These are phyloP conservation scores for Callorhinus ursinus DNA, from an alignment of 2,113 vertebrate species.

Conservation along the genomic window DNA sequence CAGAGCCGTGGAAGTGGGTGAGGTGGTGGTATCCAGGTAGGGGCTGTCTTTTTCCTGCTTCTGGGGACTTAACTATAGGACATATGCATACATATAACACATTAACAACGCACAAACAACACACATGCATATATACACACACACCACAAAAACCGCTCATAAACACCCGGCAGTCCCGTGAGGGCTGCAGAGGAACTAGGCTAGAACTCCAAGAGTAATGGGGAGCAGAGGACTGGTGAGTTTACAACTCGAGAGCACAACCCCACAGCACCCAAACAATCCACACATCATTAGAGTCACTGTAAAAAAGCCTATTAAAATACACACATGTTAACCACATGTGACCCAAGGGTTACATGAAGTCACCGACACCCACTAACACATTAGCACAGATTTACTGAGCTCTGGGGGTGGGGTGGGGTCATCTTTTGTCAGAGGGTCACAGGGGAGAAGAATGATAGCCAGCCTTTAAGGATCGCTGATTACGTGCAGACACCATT, in stretches of 20 bases:
- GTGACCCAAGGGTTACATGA: not conserved
- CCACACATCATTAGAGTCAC: conserved; percentile 28
- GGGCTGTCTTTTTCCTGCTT: not conserved
- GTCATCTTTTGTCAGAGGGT: not conserved
- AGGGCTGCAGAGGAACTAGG: not conserved
- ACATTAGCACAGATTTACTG: not conserved
- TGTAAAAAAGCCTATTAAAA: conserved; percentile 56
- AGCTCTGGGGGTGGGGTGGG: not conserved
- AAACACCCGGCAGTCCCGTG: too few relatives aligned
- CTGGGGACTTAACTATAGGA: not conserved
- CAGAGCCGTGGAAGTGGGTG: not conserved
- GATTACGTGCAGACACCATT: rapidly evolving
- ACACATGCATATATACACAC: not conserved
- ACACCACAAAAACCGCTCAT: not conserved
- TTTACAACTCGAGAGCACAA: conserved; percentile 45
- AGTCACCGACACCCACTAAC: not conserved
- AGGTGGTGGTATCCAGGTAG: not conserved
- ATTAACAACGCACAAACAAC: not conserved
- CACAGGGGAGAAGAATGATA: not conserved
- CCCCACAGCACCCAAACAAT: not conserved
- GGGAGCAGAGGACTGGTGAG: not conserved
- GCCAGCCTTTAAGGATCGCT: not conserved
- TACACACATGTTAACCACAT: conserved; percentile 25
- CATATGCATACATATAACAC: not conserved
- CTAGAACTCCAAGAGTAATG: not conserved